These are phyloP conservation scores for Uropetala carovei DNA, from an alignment of 2,888 invertebrate genomes.

Conservation along the genomic window DNA sequence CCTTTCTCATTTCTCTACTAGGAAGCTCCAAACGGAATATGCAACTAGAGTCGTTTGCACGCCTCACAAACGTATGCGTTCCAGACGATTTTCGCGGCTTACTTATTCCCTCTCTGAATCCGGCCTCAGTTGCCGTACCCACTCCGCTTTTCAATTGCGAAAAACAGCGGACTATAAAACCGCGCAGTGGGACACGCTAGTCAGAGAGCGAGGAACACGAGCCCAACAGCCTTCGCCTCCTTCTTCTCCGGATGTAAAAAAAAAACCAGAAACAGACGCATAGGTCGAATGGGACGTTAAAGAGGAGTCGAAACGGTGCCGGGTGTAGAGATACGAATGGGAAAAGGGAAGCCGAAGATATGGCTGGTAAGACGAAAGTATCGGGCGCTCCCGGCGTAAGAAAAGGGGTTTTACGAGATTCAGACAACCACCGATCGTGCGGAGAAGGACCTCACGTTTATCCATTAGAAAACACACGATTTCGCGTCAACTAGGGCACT, in stretches of 20 bases:
- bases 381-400: background rate
- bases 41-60: slow-evolving; percentile 13
- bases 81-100: background rate
- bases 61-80: background rate
- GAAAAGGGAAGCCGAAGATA: background rate
- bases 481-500: background rate
- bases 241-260: background rate
- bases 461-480: background rate
- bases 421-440: background rate
- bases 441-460: background rate
- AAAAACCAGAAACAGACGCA: background rate
- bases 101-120: slow-evolving; percentile 24
- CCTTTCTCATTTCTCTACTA: background rate
- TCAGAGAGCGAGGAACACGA: background rate
- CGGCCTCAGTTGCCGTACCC: background rate
- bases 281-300: background rate
- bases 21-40: background rate
- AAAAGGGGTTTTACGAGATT: background rate
- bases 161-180: slow-evolving; percentile 28
- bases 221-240: background rate
- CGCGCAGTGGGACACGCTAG: background rate
- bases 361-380: background rate
- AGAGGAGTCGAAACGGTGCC: background rate
- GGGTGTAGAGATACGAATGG: too few species aligned
- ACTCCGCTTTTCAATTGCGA: background rate